Percentiles rank a stretch among this genome's conserved stretches.
These are phyloP conservation scores for Calonectris borealis DNA, from an alignment of 2,113 vertebrate species.

Conservation along the genomic window DNA sequence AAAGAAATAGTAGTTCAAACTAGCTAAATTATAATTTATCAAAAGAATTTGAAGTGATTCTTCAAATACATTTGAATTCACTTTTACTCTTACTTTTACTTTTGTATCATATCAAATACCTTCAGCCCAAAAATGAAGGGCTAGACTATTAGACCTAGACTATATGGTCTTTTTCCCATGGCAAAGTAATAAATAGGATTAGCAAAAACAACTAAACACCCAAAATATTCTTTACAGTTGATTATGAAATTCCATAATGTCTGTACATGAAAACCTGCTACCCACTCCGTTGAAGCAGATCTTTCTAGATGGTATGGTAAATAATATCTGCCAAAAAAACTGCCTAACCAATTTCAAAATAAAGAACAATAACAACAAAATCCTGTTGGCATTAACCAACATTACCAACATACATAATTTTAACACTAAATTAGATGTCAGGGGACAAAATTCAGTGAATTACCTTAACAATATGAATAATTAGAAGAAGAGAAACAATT, in stretches of 20 bases:
- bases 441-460: background rate
- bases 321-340: background rate
- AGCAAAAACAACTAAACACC: background rate
- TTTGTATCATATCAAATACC: background rate
- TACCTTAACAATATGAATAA: background rate
- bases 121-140: background rate
- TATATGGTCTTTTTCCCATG: background rate
- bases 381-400: accelerated
- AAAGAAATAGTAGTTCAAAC: background rate
- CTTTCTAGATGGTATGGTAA: background rate
- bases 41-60: background rate
- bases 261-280: background rate
- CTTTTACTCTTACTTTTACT: background rate
- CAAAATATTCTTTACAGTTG: background rate
- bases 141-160: background rate
- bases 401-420: background rate
- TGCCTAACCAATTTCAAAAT: background rate
- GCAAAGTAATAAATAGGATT: background rate
- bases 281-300: background rate
- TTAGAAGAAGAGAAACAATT: background rate
- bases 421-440: background rate
- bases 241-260: background rate
- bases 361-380: background rate
- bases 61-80: background rate
- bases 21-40: background rate